Conservation (phyloP, 2,797 vertebrate species). For the Artibeus lituratus region DNA sequence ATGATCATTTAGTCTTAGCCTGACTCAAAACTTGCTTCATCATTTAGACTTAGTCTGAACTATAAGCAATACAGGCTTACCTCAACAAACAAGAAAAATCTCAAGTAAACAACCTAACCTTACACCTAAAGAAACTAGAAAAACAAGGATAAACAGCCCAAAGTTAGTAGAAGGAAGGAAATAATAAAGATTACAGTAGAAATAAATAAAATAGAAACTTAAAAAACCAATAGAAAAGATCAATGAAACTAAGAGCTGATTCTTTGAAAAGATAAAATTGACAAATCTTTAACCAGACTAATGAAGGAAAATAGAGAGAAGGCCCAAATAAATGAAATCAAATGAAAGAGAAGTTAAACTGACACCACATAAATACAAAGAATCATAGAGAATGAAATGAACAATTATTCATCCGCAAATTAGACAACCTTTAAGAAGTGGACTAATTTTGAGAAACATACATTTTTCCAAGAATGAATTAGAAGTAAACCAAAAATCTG, state of each 20-base stretch:
- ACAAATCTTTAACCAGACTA: neutral
- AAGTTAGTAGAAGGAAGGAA: neutral
- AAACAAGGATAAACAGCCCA: neutral
- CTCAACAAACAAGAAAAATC: neutral
- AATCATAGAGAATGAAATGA: neutral
- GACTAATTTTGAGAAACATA: neutral
- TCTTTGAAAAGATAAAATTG: neutral
- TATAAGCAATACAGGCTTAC: neutral
- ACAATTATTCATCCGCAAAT: neutral
- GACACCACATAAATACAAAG: neutral
- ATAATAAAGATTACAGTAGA: neutral
- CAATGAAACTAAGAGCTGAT: neutral
- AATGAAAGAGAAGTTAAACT: neutral
- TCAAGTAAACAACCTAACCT: neutral
- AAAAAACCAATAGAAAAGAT: neutral
- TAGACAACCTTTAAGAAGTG: neutral
- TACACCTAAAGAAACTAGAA: neutral
- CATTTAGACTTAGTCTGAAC: neutral
- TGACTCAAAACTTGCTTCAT: neutral
- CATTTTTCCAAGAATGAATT: neutral
- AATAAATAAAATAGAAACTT: neutral
- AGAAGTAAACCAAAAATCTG: neutral
- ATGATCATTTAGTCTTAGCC: neutral
- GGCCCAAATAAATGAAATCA: neutral
- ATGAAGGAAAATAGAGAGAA: neutral